Conservation (phyloP, 1,140 invertebrate genomes). For the Dufourea novaeangliae region DNA sequence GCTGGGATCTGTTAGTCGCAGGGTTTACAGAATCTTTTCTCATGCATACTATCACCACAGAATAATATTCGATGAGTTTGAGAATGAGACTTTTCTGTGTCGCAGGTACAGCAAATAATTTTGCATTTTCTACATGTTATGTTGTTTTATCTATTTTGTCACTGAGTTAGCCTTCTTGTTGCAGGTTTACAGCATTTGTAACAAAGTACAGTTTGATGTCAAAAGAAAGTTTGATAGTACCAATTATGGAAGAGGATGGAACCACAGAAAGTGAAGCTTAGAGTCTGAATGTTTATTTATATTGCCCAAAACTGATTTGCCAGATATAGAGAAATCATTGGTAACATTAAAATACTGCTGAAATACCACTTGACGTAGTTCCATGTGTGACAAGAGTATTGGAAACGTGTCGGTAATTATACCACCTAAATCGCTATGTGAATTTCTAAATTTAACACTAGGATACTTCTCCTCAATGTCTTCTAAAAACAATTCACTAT, state of each 20-base stretch:
- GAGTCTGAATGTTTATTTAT: conserved; percentile 47
- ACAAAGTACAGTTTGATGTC: conserved; percentile 99
- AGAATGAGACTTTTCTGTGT: conserved; percentile 97
- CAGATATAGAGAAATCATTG: conserved; percentile 53
- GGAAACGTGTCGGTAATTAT: conserved; percentile 32
- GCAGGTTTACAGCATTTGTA: conserved; percentile 96
- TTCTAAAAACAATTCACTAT: conserved; percentile 20
- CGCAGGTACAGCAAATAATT: conserved; percentile 83
- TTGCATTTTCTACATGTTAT: not conserved
- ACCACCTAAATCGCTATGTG: conserved; percentile 1
- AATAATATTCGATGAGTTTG: conserved; percentile 98
- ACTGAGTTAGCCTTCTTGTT: conserved; percentile 38
- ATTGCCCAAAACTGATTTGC: conserved; percentile 55
- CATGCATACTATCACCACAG: conserved; percentile 99
- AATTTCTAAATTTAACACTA: conserved; percentile 25
- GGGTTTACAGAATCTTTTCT: conserved; percentile 99
- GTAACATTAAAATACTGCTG: conserved; percentile 35
- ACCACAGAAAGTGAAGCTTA: conserved; percentile 88
- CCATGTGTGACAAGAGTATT: conserved; percentile 22
- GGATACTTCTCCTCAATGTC: conserved; percentile 20
- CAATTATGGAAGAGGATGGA: conserved; percentile 91
- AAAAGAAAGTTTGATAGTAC: conserved; percentile 98
- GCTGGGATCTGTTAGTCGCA: conserved; percentile 97
- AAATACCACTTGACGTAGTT: conserved; percentile 22
- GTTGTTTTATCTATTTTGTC: not conserved